Base-by-base conservation (phyloP, 2,113 vertebrate species). In the Prunella himalayana region DNA sequence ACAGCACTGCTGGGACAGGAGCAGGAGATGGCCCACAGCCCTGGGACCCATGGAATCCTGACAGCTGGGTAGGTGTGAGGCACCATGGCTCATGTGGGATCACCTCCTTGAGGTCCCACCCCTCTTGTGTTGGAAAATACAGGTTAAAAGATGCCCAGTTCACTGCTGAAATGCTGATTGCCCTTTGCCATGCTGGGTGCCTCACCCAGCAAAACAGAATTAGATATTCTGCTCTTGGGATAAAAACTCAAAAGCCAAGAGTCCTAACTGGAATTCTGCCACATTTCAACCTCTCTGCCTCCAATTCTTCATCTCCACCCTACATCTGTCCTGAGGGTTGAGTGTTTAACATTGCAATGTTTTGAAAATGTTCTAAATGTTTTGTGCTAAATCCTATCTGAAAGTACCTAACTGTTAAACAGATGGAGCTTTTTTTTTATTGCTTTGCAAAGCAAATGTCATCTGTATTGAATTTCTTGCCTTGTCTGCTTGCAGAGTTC, bases 371-470 rank as follows among this genome's bases (percentile, higher is more conserved):
- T 88, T 91, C 82, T 72, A 93, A 86, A 73, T 53, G 16, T 88
- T 94, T 82, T 65, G 50, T 50, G 66, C 59, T 94, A 87, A 93
- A 86, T 86, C 50, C 75, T 88, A 13, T 65, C 90, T 82, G 73
- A 44, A 81, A 88, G 79, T 54, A 95, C 88, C 66, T 77, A 89
- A 54, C 25, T 4, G 78, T 95, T 96, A 78, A 93, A 86, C 72
- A 93, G 96, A 92, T 90, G 89, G 90, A 88, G 51, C 82, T 70
- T 72, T 65, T 72, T 65, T 88, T 88, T 95, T 92, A 91, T 91
- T 92, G 60, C 94, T 93, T 82, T 95, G 73, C 84, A 79, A 87
- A 94, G 90, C 92, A 94, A 95, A 95, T 93, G 81, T 86, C 91
- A 96, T 94, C 80, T 82, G 86, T 84, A 94, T 88, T 91, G 76